Evolutionary conservation across 2,888 invertebrate genomes (phyloP).

Genomic region (Dexiosoma caninum): DNA sequence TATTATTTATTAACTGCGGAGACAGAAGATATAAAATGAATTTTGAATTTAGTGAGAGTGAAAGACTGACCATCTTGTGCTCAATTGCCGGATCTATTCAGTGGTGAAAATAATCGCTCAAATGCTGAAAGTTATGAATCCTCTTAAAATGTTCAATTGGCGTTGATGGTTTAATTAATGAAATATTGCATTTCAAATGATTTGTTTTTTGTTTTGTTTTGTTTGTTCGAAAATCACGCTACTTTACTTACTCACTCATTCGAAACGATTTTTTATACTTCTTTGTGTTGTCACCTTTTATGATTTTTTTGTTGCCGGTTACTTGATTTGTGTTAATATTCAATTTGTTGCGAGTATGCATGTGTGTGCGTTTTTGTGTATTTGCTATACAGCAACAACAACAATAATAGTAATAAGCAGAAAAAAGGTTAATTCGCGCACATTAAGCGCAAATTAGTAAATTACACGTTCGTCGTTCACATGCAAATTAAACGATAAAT

Average conservation of each 20-base stretch:
- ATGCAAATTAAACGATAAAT: slow-evolving; percentile 65
- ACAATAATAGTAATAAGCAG: not conserved
- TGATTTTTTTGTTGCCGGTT: slow-evolving; percentile 27
- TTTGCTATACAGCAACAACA: slow-evolving; percentile 39
- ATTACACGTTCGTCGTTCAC: slow-evolving; percentile 63
- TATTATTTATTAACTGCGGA: no score
- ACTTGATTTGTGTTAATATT: slow-evolving; percentile 46
- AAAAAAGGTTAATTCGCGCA: slow-evolving; percentile 63
- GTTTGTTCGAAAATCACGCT: slow-evolving; percentile 53
- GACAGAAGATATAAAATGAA: no score
- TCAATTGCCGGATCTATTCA: no score
- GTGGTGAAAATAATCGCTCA: no score
- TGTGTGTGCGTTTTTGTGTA: not conserved
- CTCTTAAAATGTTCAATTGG: not conserved
- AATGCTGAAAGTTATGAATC: no score
- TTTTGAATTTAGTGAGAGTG: no score
- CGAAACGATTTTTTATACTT: slow-evolving; percentile 35
- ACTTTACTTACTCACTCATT: slow-evolving; percentile 55
- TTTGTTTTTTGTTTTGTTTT: slow-evolving; percentile 21
- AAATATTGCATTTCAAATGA: slow-evolving; percentile 51
- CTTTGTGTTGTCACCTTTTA: slow-evolving; percentile 58
- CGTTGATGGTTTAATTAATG: slow-evolving; percentile 47
- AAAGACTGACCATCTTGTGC: no score
- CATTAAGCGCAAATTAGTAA: slow-evolving; percentile 65
- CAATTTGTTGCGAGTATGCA: slow-evolving; percentile 26